These are phyloP conservation scores for Papilio machaon DNA, from an alignment of 1,140 invertebrate genomes.

Conservation along the genomic window DNA sequence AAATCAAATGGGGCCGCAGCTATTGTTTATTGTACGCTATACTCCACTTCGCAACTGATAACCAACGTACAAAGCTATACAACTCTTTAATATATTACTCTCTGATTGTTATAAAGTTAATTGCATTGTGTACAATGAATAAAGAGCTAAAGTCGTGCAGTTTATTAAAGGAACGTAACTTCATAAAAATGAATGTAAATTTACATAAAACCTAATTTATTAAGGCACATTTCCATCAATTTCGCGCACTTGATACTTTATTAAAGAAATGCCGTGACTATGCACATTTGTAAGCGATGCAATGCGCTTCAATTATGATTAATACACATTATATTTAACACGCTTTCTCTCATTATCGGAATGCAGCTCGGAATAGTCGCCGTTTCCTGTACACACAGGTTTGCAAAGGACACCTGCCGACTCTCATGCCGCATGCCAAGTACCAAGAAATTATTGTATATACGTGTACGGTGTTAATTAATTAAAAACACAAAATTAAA, in stretches of 20 bases:
- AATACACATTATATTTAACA: slow-evolving; percentile 16
- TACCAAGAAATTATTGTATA: neutral
- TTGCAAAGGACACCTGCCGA: slow-evolving; percentile 20
- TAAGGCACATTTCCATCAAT: neutral
- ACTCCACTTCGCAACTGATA: slow-evolving; percentile 36
- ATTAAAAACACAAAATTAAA: neutral
- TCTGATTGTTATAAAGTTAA: slow-evolving; percentile 13
- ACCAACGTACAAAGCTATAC: slow-evolving; percentile 15
- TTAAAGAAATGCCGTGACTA: slow-evolving; percentile 6
- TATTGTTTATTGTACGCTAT: slow-evolving; percentile 37
- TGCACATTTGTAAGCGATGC: neutral
- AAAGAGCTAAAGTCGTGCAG: neutral
- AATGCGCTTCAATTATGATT: slow-evolving; percentile 22
- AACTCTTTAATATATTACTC: slow-evolving; percentile 1
- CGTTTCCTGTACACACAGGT: slow-evolving; percentile 19
- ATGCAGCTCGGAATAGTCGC: slow-evolving; percentile 19
- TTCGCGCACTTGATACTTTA: neutral
- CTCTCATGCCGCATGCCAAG: slow-evolving; percentile 8
- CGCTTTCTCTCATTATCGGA: slow-evolving; percentile 16
- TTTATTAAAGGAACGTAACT: neutral
- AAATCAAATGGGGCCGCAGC: slow-evolving; percentile 31
- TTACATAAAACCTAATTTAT: too few relatives aligned
- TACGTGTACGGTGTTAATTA: neutral
- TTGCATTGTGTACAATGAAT: neutral
- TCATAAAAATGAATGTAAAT: too few relatives aligned